Base-by-base conservation (phyloP, 2,113 vertebrate genomes). In the Bubo blakistoni region DNA sequence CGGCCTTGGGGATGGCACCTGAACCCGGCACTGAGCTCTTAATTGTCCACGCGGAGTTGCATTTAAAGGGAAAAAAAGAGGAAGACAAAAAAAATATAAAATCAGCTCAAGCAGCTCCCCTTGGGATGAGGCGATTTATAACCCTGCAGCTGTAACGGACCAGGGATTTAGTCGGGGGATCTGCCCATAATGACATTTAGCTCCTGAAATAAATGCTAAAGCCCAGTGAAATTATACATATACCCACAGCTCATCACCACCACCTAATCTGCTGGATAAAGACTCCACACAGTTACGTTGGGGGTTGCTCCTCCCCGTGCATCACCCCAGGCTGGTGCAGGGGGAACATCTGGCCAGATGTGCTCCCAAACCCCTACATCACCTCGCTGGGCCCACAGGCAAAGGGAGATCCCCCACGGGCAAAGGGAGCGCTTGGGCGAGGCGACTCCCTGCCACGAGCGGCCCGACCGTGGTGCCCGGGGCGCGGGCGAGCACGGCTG, bases 141-240 rank as follows among this genome's bases (percentile, higher is more conserved):
- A 81, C 59, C 90, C 34, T 12, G 79, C 65, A 47, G 93, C 95
- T 92, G 94, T 92, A 93, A 94, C 4, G 4, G 95, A 84, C 59
- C n/a, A 0, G 44, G 94, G 94, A 94, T 95, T 97, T 96, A 93
- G 22, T 3, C 5, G 1, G 63, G 55, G 86, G 92, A 96, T 97
- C 95, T 92, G 94, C 86, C 91, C 36, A 0, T 96, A 94, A 96
- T 95, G 94, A 88, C 88, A 96, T 94, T 97, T 92, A 95, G 80
- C 77, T 93, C 90, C 76, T 73, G 85, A 72, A 90, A 88, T 57
- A 94, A 97, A 92, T 4, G 71, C 73, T 94, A 88, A 95, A 95
- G 13, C 92, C 91, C 88, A 52, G 63, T 63, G 94, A 95, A 96
- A 96, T 86, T 81, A 89, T 61, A 85, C 5, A 36, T 9, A 40